Evolutionary conservation across 2,113 vertebrate species (phyloP).

Genomic region (Eleginops maclovinus): DNA sequence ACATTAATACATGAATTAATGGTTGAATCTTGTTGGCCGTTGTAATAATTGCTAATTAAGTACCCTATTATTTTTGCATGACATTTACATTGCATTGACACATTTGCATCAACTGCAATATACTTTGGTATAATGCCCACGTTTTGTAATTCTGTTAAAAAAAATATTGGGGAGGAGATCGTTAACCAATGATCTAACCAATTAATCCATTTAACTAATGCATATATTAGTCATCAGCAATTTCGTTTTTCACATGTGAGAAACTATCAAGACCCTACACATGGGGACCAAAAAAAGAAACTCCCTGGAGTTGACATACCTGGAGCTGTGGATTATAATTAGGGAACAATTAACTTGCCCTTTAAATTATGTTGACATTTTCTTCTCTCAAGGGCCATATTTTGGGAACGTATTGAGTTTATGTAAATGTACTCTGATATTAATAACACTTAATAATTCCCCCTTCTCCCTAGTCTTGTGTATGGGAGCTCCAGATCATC

Average conservation of each 20-base stretch:
- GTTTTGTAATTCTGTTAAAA: not conserved
- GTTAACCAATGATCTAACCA: not conserved
- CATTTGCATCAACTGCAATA: conserved; percentile 41
- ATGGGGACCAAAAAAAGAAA: conserved; percentile 3
- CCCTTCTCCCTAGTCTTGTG: conserved; percentile 86
- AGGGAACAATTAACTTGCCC: not conserved
- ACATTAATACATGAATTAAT: not conserved
- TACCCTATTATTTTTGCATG: conserved; percentile 48
- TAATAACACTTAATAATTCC: conserved; percentile 51
- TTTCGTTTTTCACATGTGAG: conserved; percentile 9
- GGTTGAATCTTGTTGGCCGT: not conserved
- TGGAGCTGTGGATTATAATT: conserved; percentile 5
- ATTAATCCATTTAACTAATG: not conserved
- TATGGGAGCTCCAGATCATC: conserved; percentile 95
- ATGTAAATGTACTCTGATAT: conserved; percentile 57
- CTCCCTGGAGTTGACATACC: not conserved
- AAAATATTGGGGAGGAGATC: not conserved
- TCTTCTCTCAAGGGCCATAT: conserved; percentile 35
- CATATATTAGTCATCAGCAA: not conserved
- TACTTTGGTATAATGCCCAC: not conserved
- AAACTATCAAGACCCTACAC: not conserved
- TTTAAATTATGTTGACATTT: conserved; percentile 1
- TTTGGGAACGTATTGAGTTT: conserved; percentile 34
- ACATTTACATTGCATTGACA: conserved; percentile 19
- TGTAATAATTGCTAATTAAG: conserved; percentile 45